These are phyloP conservation scores for Eulemur coronatus DNA, from an alignment of 2,797 vertebrate species.

Conservation along the genomic window DNA sequence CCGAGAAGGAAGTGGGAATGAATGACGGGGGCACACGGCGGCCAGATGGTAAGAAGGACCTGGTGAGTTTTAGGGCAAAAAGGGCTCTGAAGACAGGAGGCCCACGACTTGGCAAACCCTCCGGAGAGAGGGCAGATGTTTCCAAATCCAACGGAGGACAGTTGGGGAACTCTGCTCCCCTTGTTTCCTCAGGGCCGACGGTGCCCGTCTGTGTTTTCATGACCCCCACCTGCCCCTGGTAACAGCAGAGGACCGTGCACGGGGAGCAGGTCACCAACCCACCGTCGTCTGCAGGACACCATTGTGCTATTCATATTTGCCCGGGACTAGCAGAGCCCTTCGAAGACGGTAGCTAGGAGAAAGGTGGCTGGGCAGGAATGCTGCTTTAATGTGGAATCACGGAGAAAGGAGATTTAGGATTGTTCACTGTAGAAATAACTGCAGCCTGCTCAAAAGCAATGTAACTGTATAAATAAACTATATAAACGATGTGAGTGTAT, in stretches of 20 bases:
- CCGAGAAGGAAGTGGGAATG: background rate
- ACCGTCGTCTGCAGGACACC: accelerated
- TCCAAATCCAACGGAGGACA: background rate
- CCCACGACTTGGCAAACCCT: background rate
- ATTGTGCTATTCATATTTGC: background rate
- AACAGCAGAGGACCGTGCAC: background rate
- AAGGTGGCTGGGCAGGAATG: background rate
- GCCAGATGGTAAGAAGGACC: constrained; percentile 48
- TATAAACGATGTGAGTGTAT: too few species aligned
- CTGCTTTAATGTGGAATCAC: background rate
- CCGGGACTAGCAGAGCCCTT: background rate
- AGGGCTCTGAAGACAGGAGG: constrained; percentile 3
- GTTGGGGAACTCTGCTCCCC: background rate
- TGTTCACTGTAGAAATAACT: background rate
- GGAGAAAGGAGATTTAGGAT: background rate
- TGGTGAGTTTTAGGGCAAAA: constrained; percentile 61
- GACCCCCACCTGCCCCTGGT: background rate
- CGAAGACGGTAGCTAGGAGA: background rate
- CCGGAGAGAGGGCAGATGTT: background rate
- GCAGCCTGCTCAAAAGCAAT: background rate
- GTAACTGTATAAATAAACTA: too few species aligned
- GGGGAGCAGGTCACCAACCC: background rate
- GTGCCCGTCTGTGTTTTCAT: accelerated
- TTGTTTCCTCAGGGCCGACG: background rate
- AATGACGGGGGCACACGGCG: constrained; percentile 35